Conservation (phyloP, 2,797 vertebrate species). For the Eulemur albifrons region DNA sequence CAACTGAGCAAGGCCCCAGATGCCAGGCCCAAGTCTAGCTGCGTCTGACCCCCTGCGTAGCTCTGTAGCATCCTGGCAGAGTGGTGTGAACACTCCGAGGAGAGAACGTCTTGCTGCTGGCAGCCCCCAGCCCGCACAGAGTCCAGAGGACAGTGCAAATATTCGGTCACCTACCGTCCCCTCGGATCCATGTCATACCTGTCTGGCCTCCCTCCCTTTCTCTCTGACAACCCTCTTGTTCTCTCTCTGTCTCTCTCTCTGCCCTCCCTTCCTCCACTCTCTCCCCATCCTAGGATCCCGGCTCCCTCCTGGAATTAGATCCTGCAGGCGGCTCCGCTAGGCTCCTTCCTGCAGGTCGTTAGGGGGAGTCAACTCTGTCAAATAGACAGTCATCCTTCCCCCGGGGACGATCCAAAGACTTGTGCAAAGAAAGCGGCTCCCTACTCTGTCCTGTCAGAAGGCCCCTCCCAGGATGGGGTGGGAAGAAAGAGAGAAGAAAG, state of each 20-base stretch:
- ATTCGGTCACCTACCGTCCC: fast-evolving
- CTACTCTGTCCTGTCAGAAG: neutral
- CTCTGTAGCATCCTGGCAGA: neutral
- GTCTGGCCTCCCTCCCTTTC: neutral
- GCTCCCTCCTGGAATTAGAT: neutral
- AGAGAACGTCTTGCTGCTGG: neutral
- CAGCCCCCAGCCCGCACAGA: fast-evolving
- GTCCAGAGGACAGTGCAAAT: neutral
- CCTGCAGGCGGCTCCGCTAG: neutral
- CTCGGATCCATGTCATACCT: fast-evolving
- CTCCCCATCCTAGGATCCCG: neutral
- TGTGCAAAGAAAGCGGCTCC: neutral
- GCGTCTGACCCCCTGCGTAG: neutral
- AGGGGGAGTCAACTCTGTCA: neutral
- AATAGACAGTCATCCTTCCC: neutral
- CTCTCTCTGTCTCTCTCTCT: neutral
- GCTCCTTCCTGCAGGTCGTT: neutral
- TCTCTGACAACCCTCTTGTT: neutral
- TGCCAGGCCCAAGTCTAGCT: neutral
- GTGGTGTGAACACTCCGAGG: neutral
- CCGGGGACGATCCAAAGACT: too few relatives aligned
- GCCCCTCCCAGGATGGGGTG: neutral
- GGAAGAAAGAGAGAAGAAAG: neutral
- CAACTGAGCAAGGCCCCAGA: neutral
- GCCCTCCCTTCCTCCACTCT: too few relatives aligned